Evolutionary conservation across 1,140 invertebrate species (phyloP).

Genomic region (Ips typographus): DNA sequence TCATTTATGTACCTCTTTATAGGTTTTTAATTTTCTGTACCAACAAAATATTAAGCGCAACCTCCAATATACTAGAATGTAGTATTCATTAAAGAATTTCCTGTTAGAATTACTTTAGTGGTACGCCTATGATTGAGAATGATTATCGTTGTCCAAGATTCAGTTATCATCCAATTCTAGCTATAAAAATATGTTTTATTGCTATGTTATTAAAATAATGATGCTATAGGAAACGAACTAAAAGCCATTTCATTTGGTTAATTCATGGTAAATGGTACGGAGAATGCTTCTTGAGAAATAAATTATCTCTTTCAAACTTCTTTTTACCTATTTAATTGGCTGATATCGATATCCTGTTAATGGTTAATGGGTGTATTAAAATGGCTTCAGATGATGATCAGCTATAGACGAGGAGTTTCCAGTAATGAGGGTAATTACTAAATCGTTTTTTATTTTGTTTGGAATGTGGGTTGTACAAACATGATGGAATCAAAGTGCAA

Average conservation of each 20-base stretch:
- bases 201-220: slow-evolving; percentile 18
- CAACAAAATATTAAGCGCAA: too few species aligned
- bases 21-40: too few species aligned
- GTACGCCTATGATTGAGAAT: background rate
- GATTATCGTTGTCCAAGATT: too few species aligned
- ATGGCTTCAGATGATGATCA: background rate
- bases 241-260: slow-evolving; percentile 21
- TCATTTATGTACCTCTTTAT: too few species aligned
- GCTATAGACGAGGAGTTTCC: too few species aligned
- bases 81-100: too few species aligned
- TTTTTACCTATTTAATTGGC: slow-evolving; percentile 13
- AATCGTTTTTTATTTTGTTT: too few species aligned
- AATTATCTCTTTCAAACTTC: slow-evolving; percentile 9
- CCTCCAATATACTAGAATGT: too few species aligned
- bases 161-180: too few species aligned
- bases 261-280: slow-evolving; percentile 15
- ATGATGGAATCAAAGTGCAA: too few species aligned
- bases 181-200: slow-evolving; percentile 16
- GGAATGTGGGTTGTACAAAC: too few species aligned
- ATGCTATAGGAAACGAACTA: slow-evolving; percentile 11
- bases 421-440: background rate
- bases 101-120: too few species aligned
- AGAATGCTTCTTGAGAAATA: slow-evolving; percentile 7
- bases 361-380: slow-evolving; percentile 13
- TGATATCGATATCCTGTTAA: slow-evolving; percentile 16